phyloP scores from a whole-genome alignment of 2,113 vertebrate species.

The Terrapene triunguis region DNA sequence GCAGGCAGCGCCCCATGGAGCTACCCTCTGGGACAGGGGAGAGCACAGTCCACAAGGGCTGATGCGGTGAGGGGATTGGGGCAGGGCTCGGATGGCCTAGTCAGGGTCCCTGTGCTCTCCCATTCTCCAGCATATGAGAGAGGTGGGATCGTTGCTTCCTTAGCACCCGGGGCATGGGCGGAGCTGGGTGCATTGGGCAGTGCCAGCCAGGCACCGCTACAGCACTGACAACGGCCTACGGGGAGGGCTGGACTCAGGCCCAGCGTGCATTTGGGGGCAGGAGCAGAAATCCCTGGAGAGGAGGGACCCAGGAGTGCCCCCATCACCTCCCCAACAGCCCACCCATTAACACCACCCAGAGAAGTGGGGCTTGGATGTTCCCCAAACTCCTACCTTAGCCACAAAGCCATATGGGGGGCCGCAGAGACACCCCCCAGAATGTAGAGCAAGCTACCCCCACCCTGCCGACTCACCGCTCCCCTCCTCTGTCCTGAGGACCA shows the following conservation, averaged over 20 bases:
- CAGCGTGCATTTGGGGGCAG: not conserved
- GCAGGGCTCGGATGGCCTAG: not conserved
- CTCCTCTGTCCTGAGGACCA: conserved; percentile 48
- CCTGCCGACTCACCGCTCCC: not conserved
- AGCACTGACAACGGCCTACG: not conserved
- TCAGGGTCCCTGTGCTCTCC: not conserved
- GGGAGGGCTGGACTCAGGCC: not conserved
- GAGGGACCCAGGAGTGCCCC: not conserved
- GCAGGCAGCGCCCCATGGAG: not conserved
- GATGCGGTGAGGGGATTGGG: not conserved
- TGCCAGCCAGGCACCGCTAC: not conserved
- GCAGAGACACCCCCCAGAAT: rapidly evolving
- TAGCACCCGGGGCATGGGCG: not conserved
- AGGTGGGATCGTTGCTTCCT: not conserved
- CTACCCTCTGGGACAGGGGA: no score
- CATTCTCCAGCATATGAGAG: no score
- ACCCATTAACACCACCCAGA: not conserved
- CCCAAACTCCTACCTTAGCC: no score
- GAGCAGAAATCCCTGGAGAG: not conserved
- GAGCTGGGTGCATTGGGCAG: no score
- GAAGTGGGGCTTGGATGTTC: not conserved
- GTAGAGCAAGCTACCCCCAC: not conserved
- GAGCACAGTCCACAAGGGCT: not conserved
- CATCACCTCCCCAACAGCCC: not conserved
- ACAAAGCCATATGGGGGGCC: not conserved